These are phyloP conservation scores for Drosophila monieri DNA, from an alignment of 2,888 invertebrate species.

Conservation along the genomic window DNA sequence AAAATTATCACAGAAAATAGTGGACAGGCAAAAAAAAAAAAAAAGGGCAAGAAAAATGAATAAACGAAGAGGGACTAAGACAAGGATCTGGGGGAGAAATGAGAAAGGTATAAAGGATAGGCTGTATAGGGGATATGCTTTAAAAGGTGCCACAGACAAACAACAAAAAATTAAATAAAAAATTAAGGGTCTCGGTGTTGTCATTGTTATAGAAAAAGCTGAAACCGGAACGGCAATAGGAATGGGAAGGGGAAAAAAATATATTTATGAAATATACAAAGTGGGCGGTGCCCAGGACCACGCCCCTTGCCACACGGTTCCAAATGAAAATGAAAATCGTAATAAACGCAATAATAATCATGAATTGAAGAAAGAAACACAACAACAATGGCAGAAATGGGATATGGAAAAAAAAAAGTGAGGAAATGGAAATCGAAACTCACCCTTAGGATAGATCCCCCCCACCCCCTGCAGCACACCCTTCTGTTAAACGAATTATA, in stretches of 20 bases:
- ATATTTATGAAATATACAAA: conserved; percentile 37
- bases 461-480: conserved; percentile 8
- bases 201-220: conserved; percentile 67
- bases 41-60: neutral
- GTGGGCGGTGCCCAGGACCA: conserved; percentile 54
- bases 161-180: neutral
- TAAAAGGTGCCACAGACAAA: conserved; percentile 8
- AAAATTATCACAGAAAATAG: conserved; percentile 38
- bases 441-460: conserved; percentile 32
- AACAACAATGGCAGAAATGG: conserved; percentile 51
- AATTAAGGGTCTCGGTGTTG: conserved; percentile 14
- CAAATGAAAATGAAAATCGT: conserved; percentile 61
- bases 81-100: conserved; percentile 27
- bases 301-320: conserved; percentile 64
- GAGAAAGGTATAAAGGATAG: conserved; percentile 6
- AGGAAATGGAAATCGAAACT: conserved; percentile 42
- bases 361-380: conserved; percentile 58
- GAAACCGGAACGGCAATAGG: conserved; percentile 62
- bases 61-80: conserved; percentile 17
- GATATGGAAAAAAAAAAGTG: conserved; percentile 18
- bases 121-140: conserved; percentile 1
- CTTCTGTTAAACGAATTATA: conserved; percentile 43
- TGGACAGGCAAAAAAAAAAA: neutral
- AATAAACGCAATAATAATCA: conserved; percentile 72
- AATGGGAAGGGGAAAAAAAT: conserved; percentile 22